Conservation (phyloP, 2,888 invertebrate species). For the Sphinx pinastri region DNA sequence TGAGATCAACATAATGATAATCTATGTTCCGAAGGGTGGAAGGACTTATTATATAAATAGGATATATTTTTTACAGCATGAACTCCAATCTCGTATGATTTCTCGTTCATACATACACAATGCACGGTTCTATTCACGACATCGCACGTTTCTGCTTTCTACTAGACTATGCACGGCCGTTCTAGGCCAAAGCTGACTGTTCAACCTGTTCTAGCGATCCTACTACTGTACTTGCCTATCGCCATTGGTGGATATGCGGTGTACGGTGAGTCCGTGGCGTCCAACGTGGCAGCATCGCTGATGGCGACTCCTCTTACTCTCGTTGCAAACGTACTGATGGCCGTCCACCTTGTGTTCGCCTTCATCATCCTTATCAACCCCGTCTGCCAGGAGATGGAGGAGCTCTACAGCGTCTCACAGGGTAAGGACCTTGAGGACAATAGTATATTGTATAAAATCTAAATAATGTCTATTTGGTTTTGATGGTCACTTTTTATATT, state of each 20-base stretch:
- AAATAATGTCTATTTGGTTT: not conserved
- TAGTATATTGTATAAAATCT: not conserved
- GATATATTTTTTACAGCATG: too few relatives aligned
- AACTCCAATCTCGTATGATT: too few relatives aligned
- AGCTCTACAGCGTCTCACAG: slow-evolving; percentile 84
- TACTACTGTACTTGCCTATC: slow-evolving; percentile 84
- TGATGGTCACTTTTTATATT: not conserved
- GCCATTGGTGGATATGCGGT: slow-evolving; percentile 85
- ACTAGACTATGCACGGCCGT: too few relatives aligned
- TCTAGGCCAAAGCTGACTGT: too few relatives aligned
- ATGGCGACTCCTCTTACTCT: slow-evolving; percentile 80
- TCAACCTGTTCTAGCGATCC: slow-evolving; percentile 71
- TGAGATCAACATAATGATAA: too few relatives aligned
- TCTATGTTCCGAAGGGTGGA: too few relatives aligned
- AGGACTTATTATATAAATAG: too few relatives aligned
- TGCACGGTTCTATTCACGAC: too few relatives aligned
- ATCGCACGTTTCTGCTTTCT: too few relatives aligned
- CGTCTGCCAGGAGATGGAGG: slow-evolving; percentile 88
- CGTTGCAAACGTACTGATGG: slow-evolving; percentile 85
- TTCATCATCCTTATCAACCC: slow-evolving; percentile 89
- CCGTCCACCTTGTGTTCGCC: slow-evolving; percentile 86
- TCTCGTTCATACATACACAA: too few relatives aligned
- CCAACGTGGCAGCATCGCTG: slow-evolving; percentile 85
- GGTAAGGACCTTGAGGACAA: slow-evolving; percentile 63
- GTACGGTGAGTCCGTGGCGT: slow-evolving; percentile 84